Evolutionary conservation across 2,888 invertebrate species (phyloP).

Genomic region (Drosophila anceps): DNA sequence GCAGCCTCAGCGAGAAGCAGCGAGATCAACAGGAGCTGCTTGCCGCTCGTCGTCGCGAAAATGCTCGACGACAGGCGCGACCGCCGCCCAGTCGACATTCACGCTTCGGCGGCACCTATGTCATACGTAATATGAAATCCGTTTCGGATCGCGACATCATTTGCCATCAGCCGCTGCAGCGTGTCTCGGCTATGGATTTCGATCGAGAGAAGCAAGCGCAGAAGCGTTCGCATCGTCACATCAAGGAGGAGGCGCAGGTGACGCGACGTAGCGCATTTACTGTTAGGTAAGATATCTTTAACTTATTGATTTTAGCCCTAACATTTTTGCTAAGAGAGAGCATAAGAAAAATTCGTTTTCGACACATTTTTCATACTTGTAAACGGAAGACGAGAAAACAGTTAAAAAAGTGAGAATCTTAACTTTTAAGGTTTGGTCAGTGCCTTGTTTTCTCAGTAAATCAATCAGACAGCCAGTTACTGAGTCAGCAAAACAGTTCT

Average conservation of each 20-base stretch:
- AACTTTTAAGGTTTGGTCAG: background rate
- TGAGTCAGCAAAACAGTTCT: background rate
- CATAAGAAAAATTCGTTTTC: background rate
- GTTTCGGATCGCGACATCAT: slow-evolving; percentile 95
- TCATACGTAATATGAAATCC: slow-evolving; percentile 96
- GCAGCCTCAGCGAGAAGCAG: slow-evolving; percentile 92
- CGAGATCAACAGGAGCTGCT: slow-evolving; percentile 93
- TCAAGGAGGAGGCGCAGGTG: slow-evolving; percentile 88
- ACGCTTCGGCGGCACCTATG: slow-evolving; percentile 96
- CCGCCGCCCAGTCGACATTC: slow-evolving; percentile 89
- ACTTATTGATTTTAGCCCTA: background rate
- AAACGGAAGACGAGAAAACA: background rate
- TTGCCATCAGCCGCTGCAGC: slow-evolving; percentile 93
- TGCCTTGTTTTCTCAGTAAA: background rate
- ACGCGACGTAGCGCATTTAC: slow-evolving; percentile 95
- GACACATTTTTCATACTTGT: background rate
- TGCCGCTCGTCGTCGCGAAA: slow-evolving; percentile 90
- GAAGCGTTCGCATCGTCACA: slow-evolving; percentile 90
- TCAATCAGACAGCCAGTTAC: background rate
- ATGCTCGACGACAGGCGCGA: slow-evolving; percentile 83
- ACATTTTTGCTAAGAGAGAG: background rate
- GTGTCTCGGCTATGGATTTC: slow-evolving; percentile 92
- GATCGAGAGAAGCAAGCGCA: slow-evolving; percentile 91
- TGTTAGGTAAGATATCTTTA: slow-evolving; percentile 87
- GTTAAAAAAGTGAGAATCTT: background rate